A percentile compares a stretch with the other conserved stretches of the same genome.
Evolutionary conservation across 2,888 invertebrate species (phyloP).

Genomic region (Eutolmus rufibarbis): DNA sequence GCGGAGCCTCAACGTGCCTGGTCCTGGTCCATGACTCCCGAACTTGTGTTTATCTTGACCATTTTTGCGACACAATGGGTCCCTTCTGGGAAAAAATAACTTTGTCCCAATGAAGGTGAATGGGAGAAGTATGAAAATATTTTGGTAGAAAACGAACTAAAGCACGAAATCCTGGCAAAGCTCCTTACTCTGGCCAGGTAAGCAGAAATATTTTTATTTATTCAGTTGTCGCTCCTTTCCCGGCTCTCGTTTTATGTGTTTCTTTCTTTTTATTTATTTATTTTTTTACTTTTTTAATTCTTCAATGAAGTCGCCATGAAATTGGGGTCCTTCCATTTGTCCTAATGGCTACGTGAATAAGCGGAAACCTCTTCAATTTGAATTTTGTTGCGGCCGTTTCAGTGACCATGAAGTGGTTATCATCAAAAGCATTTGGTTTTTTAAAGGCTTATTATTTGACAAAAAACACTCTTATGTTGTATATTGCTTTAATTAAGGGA

Average conservation of each 20-base stretch:
- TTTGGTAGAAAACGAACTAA: neutral
- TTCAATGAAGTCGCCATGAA: neutral
- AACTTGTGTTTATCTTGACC: neutral
- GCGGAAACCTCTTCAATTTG: neutral
- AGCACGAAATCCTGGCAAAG: neutral
- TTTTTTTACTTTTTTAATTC: neutral
- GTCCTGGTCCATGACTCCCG: neutral
- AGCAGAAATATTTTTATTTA: neutral
- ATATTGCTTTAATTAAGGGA: neutral
- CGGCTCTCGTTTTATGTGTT: neutral
- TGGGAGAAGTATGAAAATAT: neutral
- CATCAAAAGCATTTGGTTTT: neutral
- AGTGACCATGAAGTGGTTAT: neutral
- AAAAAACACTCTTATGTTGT: neutral
- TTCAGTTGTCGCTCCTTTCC: neutral
- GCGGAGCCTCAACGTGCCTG: neutral
- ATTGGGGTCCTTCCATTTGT: neutral
- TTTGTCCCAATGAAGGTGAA: neutral
- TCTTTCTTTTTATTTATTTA: neutral
- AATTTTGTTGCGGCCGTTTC: neutral
- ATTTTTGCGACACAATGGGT: neutral
- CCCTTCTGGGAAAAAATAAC: neutral
- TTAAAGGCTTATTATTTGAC: neutral
- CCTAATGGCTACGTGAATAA: neutral
- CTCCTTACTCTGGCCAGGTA: neutral